These are phyloP conservation scores for Dasyornis broadbenti DNA, from an alignment of 2,113 vertebrate genomes.

Conservation along the genomic window DNA sequence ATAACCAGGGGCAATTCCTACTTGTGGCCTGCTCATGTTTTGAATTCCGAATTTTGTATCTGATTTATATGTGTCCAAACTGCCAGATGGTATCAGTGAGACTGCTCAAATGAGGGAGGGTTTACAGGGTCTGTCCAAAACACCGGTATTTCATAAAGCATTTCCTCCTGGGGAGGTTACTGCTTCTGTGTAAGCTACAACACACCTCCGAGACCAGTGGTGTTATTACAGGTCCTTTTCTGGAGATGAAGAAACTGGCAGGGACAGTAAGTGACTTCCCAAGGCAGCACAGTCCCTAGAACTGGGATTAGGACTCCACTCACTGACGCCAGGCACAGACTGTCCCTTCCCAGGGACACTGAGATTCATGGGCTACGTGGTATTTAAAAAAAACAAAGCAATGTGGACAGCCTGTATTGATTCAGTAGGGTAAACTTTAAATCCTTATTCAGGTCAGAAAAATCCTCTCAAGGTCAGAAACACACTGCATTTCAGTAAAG, in stretches of 20 bases:
- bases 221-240: background rate
- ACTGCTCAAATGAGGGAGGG: background rate
- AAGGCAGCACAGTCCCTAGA: background rate
- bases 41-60: background rate
- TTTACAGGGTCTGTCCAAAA: background rate
- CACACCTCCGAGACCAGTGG: accelerated
- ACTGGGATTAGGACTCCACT: background rate
- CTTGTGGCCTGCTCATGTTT: background rate
- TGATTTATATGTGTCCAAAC: background rate
- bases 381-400: background rate
- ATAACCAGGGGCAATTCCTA: background rate
- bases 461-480: background rate
- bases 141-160: background rate
- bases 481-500: background rate
- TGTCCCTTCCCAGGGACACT: background rate
- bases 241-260: background rate
- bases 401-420: background rate
- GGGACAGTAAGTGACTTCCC: background rate
- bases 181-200: background rate
- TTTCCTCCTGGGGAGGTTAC: background rate
- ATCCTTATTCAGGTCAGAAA: background rate
- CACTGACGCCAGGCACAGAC: background rate
- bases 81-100: background rate
- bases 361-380: background rate
- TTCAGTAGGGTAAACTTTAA: background rate